phyloP scores from a whole-genome alignment of 2,113 vertebrate species.

The Actinemys pallida region DNA sequence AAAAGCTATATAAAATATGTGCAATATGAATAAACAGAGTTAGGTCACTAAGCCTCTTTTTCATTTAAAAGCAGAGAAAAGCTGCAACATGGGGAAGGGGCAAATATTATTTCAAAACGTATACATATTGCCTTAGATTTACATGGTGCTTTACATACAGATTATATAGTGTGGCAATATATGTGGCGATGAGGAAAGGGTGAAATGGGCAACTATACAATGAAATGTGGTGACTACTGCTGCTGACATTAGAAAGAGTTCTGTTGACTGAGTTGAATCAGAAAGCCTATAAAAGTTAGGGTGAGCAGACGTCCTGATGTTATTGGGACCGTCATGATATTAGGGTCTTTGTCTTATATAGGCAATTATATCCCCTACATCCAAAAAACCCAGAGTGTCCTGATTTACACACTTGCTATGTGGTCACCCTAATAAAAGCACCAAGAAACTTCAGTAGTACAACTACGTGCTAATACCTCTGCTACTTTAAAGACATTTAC shows the following conservation, averaged over 20 bases:
- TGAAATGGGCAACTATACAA: neutral
- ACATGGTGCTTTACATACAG: neutral
- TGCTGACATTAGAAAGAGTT: neutral
- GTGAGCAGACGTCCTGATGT: too few relatives aligned
- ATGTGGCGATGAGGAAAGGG: neutral
- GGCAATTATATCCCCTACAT: too few relatives aligned
- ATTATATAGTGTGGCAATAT: accelerated
- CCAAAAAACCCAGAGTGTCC: too few relatives aligned
- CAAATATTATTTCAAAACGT: neutral
- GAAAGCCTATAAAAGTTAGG: too few relatives aligned
- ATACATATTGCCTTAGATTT: neutral
- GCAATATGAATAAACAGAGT: neutral
- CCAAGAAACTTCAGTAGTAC: neutral
- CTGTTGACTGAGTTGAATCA: neutral
- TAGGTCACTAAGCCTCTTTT: neutral
- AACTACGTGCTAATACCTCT: neutral
- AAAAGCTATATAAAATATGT: neutral
- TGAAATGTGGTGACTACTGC: neutral
- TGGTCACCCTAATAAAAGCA: too few relatives aligned
- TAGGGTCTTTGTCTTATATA: too few relatives aligned
- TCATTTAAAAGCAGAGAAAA: neutral
- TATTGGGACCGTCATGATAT: too few relatives aligned
- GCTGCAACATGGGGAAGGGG: neutral
- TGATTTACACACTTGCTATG: too few relatives aligned
- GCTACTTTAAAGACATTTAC: neutral